Evolutionary conservation across 1,140 invertebrate genomes (phyloP).

Genomic region (Drosophila melanogaster): DNA sequence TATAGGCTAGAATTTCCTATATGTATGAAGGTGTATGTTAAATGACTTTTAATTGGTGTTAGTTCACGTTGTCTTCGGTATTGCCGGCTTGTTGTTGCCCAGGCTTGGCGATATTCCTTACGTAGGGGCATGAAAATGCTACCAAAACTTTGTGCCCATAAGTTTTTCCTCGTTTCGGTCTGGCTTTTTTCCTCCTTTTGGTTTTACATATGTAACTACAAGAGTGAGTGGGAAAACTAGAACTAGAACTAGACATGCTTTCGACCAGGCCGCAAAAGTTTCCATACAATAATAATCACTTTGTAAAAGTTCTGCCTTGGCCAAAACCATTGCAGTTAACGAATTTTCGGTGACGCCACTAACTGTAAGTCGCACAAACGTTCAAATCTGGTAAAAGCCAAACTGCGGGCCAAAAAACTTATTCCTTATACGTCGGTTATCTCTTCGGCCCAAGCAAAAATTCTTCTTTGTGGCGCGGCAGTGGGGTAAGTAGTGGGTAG

Average conservation of each 20-base stretch:
- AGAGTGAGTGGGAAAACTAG: conserved; percentile 1
- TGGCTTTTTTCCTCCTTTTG: conserved; percentile 27
- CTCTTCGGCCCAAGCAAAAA: conserved; percentile 18
- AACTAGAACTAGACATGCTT: conserved; percentile 33
- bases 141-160: conserved; percentile 63
- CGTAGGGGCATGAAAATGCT: conserved; percentile 47
- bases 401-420: conserved; percentile 49
- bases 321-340: conserved; percentile 71
- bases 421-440: conserved; percentile 35
- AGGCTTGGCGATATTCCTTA: conserved; percentile 65
- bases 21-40: conserved; percentile 53
- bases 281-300: conserved; percentile 81
- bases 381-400: conserved; percentile 50
- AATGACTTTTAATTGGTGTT: conserved; percentile 81
- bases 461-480: background rate
- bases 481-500: background rate
- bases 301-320: conserved; percentile 73
- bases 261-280: conserved; percentile 61
- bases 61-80: conserved; percentile 57
- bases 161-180: conserved; percentile 54
- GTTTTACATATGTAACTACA: conserved; percentile 56
- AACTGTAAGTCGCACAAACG: conserved; percentile 36
- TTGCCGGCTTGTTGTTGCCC: conserved; percentile 32
- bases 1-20: conserved; percentile 1
- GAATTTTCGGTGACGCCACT: conserved; percentile 66